Base-by-base conservation (phyloP, 2,797 vertebrate genomes). In the Pyrrhura leucotis region DNA sequence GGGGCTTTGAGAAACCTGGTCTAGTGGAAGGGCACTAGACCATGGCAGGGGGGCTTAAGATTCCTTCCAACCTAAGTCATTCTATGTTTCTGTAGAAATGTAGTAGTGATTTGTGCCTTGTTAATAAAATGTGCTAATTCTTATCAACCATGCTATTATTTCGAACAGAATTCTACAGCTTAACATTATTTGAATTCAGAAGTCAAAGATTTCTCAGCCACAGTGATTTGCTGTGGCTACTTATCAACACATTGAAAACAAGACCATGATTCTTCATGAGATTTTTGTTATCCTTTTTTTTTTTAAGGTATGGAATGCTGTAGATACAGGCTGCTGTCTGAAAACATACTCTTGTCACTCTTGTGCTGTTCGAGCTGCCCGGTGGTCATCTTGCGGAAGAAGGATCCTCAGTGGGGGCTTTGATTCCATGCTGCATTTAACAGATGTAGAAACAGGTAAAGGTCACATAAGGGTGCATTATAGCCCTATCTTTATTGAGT, bases 391-490 rank as follows among this genome's bases (percentile, higher is more conserved):
- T 51, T 99, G 99, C 42, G 99, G 99, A 93, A 98, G 91, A 89
- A 98, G 96, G 66, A 96, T 99, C 94, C 98, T 99, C 94, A 99
- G 98, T 3, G 99, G 99, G 5, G 99, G 99, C 76, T 99, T 99
- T 74, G 99, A 99, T 97, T 98, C 98, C 40, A 97, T 95, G 23
- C 96, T 98, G 65, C 97, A 97, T 94, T 92, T 99, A 87, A 99
- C 98, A 26, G 99, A 99, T 68, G 97, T 99, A 8, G 99, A 99
- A 97, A 99, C 99, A 86, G 99, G 99, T 99, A 94, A 96, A 62
- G 45, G 23, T 47, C 37, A 12, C 3, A 2, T 54, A 40, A n/a
- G 7, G 19, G 5, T 62, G 37, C 10, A 18, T 56, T 58, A 5
- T 12, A 59, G 40, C 20, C 23, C 28, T 80, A 2, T 48, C n/a